Evolutionary conservation across 2,888 invertebrate species (phyloP), one percentile per base, ranked within the genome.

Genomic region (Drosophila kanekoi): DNA sequence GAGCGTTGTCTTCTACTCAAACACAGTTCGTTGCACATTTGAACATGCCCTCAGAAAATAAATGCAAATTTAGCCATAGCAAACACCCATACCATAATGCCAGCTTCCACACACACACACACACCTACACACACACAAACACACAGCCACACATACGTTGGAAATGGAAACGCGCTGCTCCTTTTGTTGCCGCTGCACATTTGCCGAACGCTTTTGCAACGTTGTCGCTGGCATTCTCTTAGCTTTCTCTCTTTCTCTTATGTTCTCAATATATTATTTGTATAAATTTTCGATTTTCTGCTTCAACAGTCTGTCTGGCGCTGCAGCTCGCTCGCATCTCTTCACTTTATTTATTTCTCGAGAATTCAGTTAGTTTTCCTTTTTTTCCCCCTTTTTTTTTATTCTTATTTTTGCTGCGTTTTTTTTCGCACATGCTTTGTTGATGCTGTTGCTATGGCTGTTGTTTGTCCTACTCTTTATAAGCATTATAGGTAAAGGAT

Each of bases 11-110:
- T 83, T 83, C 84, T 59, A 72, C 75, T 83, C 81, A 80, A 76
- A 64, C 74, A 87, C 87, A 87, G 87, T 87, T 88, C 87, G 89
- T 81, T 87, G 89, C 89, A 88, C 87, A 88, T 81, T 88, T 84
- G 89, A 87, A 87, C 89, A 84, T 88, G 84, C 84, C 87, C 84
- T 81, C 70, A 79, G 79, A 86, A 87, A 85, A 87, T 78, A 85
- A 82, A 85, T 88, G 88, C 86, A 85, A 85, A 88, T 84, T 87
- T 84, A 69, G 76, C 81, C 59, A 77, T 72, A 44, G 76, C 81
- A 77, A 84, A 73, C 72, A 78, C 56, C 47, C 59, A 69, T 41
- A 53, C 69, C 58, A 37, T 3, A 18, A 41, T 53, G 62, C 18
- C 38, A 52, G 9, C 20, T 53, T 52, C 28, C 48, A 65, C 53